A percentile compares a stretch with the other conserved stretches of the same genome.
These are phyloP conservation scores for Megamerina dolium DNA, from an alignment of 2,888 invertebrate genomes.

Conservation along the genomic window DNA sequence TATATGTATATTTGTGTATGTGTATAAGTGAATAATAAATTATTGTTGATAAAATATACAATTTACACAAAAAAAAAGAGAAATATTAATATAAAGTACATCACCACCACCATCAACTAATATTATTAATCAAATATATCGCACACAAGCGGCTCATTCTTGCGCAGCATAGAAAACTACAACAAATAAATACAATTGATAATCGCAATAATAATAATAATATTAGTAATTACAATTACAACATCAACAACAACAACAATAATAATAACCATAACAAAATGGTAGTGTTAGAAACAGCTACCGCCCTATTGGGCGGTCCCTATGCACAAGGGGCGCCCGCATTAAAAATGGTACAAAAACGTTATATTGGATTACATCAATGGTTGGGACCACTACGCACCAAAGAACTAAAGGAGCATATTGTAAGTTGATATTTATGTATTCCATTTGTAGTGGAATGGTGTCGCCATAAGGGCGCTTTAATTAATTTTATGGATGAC, in stretches of 20 bases:
- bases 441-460: no score
- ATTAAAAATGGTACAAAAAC: slow-evolving; percentile 83
- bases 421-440: slow-evolving; percentile 57
- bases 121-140: no score
- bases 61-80: neutral
- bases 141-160: no score
- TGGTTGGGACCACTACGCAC: slow-evolving; percentile 78
- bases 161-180: no score
- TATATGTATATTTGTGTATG: neutral
- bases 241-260: neutral
- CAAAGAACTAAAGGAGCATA: slow-evolving; percentile 75
- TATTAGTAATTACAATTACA: neutral
- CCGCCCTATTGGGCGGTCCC: slow-evolving; percentile 67
- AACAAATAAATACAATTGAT: neutral
- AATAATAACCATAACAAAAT: slow-evolving; percentile 42
- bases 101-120: neutral
- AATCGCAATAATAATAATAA: neutral
- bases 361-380: slow-evolving; percentile 85
- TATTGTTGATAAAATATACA: neutral
- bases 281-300: slow-evolving; percentile 71
- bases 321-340: slow-evolving; percentile 78
- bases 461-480: no score
- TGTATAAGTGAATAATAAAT: slow-evolving; percentile 2
- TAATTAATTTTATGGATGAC: no score
- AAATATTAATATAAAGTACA: neutral